Evolutionary conservation across 2,888 invertebrate species (phyloP).

Genomic region (Cryptus viduatorius): DNA sequence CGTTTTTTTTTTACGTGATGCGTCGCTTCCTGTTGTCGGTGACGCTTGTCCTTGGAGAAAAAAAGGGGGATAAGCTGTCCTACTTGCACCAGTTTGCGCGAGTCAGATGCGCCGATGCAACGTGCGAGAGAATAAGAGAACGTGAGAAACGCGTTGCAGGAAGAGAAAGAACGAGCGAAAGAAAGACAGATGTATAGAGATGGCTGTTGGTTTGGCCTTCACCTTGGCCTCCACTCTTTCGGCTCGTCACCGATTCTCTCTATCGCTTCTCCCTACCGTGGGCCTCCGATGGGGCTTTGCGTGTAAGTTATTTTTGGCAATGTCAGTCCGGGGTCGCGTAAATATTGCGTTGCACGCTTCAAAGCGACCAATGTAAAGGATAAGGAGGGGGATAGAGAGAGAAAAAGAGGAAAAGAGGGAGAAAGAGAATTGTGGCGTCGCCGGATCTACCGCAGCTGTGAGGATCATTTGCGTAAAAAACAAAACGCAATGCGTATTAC

Average conservation of each 20-base stretch:
- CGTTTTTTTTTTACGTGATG: slow-evolving; percentile 9
- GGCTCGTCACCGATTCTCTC: slow-evolving; percentile 66
- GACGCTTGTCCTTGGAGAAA: slow-evolving; percentile 24
- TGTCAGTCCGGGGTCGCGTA: slow-evolving; percentile 79
- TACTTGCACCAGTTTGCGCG: slow-evolving; percentile 27
- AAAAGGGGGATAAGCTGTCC: slow-evolving; percentile 26
- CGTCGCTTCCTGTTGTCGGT: slow-evolving; percentile 50
- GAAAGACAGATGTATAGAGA: slow-evolving; percentile 51
- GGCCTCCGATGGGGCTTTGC: slow-evolving; percentile 51
- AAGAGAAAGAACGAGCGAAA: slow-evolving; percentile 38
- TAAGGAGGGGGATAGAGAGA: slow-evolving; percentile 38
- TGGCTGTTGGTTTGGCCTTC: slow-evolving; percentile 75
- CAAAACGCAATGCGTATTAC: slow-evolving; percentile 56
- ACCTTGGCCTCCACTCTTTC: slow-evolving; percentile 80
- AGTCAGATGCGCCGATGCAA: slow-evolving; percentile 23
- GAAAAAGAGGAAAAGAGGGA: background rate
- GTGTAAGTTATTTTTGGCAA: slow-evolving; percentile 81
- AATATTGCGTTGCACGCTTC: slow-evolving; percentile 73
- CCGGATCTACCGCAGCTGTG: slow-evolving; percentile 55
- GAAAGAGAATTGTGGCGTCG: slow-evolving; percentile 39
- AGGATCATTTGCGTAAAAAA: slow-evolving; percentile 29
- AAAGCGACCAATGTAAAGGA: background rate
- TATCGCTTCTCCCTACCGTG: slow-evolving; percentile 70
- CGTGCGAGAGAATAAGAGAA: background rate
- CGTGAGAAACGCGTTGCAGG: slow-evolving; percentile 17